Evolutionary conservation across 2,797 vertebrate genomes (phyloP).

Genomic region (Smutsia temminckii): DNA sequence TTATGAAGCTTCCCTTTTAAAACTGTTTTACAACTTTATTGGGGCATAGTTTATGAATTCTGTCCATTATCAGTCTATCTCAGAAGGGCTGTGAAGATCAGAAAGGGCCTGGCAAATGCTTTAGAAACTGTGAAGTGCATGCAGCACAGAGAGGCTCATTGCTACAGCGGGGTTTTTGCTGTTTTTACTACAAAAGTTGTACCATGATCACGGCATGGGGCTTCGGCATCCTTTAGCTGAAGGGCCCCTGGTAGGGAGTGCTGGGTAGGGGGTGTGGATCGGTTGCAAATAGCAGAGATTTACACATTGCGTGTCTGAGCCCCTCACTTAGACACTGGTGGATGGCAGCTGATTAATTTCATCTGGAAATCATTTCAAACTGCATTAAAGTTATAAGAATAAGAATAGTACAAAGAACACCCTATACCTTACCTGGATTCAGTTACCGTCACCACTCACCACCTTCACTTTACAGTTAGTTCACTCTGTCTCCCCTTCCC

Average conservation of each 20-base stretch:
- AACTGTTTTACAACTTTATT: too few species aligned
- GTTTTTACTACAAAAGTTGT: not conserved
- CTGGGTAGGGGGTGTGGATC: not conserved
- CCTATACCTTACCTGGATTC: not conserved
- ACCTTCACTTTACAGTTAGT: rapidly evolving
- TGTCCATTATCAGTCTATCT: too few species aligned
- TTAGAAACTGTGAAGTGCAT: not conserved
- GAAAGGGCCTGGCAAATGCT: rapidly evolving
- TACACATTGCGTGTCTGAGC: rapidly evolving
- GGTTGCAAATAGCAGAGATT: not conserved
- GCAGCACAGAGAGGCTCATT: rapidly evolving
- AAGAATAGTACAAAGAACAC: not conserved
- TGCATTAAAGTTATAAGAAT: not conserved
- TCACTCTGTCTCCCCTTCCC: not conserved
- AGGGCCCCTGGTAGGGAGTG: not conserved
- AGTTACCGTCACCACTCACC: not conserved
- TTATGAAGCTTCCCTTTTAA: not conserved
- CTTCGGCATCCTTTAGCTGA: too few species aligned
- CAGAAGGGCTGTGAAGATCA: not conserved
- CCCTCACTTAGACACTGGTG: rapidly evolving
- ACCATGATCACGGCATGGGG: rapidly evolving
- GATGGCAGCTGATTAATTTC: not conserved
- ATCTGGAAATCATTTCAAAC: not conserved
- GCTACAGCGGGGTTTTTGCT: rapidly evolving
- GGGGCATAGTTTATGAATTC: not conserved